Conservation (phyloP, 2,797 vertebrate genomes). For the Sylvilagus floridanus region DNA sequence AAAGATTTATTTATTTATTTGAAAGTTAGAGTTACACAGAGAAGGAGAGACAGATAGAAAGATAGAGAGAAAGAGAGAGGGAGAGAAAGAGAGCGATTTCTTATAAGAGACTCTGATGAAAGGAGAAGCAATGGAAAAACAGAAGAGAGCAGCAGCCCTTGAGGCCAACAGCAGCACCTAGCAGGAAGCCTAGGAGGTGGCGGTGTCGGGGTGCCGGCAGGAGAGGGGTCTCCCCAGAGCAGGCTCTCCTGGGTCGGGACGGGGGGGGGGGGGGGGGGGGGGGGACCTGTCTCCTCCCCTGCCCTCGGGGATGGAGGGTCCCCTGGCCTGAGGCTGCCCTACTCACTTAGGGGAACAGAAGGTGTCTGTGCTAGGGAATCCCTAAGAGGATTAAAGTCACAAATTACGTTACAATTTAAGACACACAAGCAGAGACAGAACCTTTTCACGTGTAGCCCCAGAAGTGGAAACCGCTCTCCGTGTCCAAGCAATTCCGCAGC, state of each 20-base stretch:
- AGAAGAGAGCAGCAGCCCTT: not conserved
- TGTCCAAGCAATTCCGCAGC: not conserved
- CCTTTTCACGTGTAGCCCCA: conserved; percentile 24
- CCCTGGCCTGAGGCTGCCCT: fast-evolving
- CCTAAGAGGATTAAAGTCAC: not conserved
- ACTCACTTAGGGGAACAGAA: not conserved
- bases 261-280: too few relatives aligned
- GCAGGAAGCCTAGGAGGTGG: not conserved
- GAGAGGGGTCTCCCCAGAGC: too few relatives aligned
- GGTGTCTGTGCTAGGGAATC: not conserved
- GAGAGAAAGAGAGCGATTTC: not conserved
- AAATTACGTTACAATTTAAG: not conserved
- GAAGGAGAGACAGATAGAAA: too few relatives aligned
- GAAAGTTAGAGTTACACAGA: too few relatives aligned
- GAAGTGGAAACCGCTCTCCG: not conserved
- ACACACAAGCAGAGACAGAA: conserved; percentile 35
- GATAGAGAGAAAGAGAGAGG: too few relatives aligned
- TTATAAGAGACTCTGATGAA: not conserved
- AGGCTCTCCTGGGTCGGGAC: too few relatives aligned
- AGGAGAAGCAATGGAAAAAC: not conserved
- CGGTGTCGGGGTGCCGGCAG: too few relatives aligned
- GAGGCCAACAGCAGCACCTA: not conserved
- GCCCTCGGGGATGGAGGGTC: not conserved
- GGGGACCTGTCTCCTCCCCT: too few relatives aligned
- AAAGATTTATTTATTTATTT: too few relatives aligned